These are phyloP conservation scores for Xylocampa areola DNA, from an alignment of 2,888 invertebrate genomes.

Conservation along the genomic window DNA sequence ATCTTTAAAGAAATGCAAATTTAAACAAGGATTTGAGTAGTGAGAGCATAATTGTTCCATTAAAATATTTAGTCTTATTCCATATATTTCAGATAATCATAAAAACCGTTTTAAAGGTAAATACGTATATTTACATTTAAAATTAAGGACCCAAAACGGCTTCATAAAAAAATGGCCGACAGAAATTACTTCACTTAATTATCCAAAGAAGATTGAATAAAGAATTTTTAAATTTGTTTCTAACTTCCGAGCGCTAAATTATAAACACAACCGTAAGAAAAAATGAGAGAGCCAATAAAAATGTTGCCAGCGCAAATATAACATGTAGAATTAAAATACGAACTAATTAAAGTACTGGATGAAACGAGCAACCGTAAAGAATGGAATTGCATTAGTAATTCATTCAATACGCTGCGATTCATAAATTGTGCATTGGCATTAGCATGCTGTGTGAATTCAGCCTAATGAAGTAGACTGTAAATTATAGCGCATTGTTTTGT, in stretches of 20 bases:
- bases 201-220: slow-evolving; percentile 27
- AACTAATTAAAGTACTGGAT: slow-evolving; percentile 53
- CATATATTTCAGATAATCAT: neutral
- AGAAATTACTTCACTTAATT: slow-evolving; percentile 25
- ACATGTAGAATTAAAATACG: slow-evolving; percentile 47
- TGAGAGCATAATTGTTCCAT: neutral
- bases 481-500: slow-evolving; percentile 11
- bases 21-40: no score
- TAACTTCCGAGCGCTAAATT: slow-evolving; percentile 34
- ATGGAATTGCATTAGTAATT: slow-evolving; percentile 53
- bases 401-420: slow-evolving; percentile 25
- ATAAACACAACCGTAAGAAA: slow-evolving; percentile 26
- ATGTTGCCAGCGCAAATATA: slow-evolving; percentile 39
- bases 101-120: no score
- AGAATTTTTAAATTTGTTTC: slow-evolving; percentile 27
- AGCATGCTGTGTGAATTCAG: slow-evolving; percentile 32
- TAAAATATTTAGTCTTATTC: no score
- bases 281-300: slow-evolving; percentile 43
- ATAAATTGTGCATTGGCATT: slow-evolving; percentile 52
- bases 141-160: slow-evolving; percentile 8
- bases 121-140: slow-evolving; percentile 3
- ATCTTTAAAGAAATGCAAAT: no score
- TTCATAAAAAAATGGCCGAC: slow-evolving; percentile 7
- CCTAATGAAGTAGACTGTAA: slow-evolving; percentile 39
- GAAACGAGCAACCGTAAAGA: slow-evolving; percentile 43